Evolutionary conservation across 2,797 vertebrate species (phyloP).

Genomic region (Syngnathus acus): DNA sequence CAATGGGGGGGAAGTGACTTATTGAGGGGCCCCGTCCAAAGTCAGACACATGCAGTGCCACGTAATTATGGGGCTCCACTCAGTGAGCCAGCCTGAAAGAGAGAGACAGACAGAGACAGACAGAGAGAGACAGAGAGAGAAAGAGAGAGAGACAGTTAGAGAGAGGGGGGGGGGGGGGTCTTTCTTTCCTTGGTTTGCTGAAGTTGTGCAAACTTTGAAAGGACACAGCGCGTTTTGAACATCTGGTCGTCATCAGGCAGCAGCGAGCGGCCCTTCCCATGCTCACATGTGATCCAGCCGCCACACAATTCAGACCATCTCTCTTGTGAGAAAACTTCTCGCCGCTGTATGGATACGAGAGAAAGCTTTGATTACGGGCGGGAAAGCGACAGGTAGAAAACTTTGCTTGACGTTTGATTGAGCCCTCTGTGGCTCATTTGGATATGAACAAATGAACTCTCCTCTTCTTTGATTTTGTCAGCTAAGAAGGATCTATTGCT

Average conservation of each 20-base stretch:
- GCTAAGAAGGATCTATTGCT: constrained; percentile 3
- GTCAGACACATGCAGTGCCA: constrained; percentile 77
- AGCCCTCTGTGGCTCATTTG: constrained; percentile 24
- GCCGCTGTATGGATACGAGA: constrained; percentile 45
- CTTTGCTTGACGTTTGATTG: constrained; percentile 15
- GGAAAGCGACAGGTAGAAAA: constrained; percentile 22
- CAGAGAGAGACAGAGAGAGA: constrained; percentile 17
- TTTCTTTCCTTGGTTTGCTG: constrained; percentile 28
- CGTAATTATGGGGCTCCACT: constrained; percentile 80
- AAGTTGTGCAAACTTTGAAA: constrained; percentile 58
- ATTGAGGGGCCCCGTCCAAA: constrained; percentile 67
- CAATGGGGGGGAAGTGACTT: constrained; percentile 2
- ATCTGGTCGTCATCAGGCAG: constrained; percentile 77
- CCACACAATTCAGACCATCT: constrained; percentile 20
- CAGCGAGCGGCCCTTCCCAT: constrained; percentile 43
- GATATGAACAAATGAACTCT: constrained; percentile 43
- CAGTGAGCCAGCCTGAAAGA: constrained; percentile 45
- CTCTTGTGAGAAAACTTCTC: neutral
- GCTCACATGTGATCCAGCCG: constrained; percentile 68
- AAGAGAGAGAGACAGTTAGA: constrained; percentile 16
- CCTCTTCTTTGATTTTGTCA: constrained; percentile 19
- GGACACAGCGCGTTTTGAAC: constrained; percentile 57
- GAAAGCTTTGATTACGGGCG: constrained; percentile 6
- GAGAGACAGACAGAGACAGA: constrained; percentile 13
- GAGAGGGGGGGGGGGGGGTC: constrained; percentile 33